Conservation (phyloP, 2,888 invertebrate genomes). For the Lasiommata megera region DNA sequence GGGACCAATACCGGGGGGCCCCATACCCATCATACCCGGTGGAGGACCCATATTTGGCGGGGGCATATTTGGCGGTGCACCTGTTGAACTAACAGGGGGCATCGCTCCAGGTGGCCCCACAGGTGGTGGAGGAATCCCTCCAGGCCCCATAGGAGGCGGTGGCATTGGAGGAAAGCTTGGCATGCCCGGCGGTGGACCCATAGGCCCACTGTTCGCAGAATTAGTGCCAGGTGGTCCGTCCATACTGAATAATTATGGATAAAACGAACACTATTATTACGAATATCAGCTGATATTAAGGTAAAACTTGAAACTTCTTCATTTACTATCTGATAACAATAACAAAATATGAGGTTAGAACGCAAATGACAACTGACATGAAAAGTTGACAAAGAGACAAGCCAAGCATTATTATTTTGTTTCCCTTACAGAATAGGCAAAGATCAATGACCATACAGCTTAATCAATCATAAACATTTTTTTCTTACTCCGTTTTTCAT, state of each 20-base stretch:
- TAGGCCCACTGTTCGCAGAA: slow-evolving; percentile 55
- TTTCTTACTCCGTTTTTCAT: too few species aligned
- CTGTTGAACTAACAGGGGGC: slow-evolving; percentile 44
- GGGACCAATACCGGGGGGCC: slow-evolving; percentile 45
- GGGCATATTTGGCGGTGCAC: slow-evolving; percentile 43
- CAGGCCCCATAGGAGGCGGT: slow-evolving; percentile 40
- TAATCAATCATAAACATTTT: too few species aligned
- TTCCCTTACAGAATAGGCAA: too few species aligned
- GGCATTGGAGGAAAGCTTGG: slow-evolving; percentile 44
- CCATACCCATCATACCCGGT: slow-evolving; percentile 47
- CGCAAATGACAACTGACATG: too few species aligned
- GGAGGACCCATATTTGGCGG: slow-evolving; percentile 46
- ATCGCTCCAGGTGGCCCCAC: slow-evolving; percentile 37
- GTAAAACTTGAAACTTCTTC: not conserved
- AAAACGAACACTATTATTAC: not conserved
- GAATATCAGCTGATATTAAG: not conserved
- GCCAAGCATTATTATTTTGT: too few species aligned
- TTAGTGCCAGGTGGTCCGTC: slow-evolving; percentile 69
- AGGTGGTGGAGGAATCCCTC: slow-evolving; percentile 43
- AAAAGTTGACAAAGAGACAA: too few species aligned
- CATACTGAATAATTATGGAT: slow-evolving; percentile 42
- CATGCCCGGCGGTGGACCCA: slow-evolving; percentile 48
- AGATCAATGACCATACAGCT: too few species aligned
- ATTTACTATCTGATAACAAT: not conserved
- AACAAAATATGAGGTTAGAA: not conserved